Base-by-base conservation (phyloP, 2,797 vertebrate genomes). In the Moxostoma hubbsi region DNA sequence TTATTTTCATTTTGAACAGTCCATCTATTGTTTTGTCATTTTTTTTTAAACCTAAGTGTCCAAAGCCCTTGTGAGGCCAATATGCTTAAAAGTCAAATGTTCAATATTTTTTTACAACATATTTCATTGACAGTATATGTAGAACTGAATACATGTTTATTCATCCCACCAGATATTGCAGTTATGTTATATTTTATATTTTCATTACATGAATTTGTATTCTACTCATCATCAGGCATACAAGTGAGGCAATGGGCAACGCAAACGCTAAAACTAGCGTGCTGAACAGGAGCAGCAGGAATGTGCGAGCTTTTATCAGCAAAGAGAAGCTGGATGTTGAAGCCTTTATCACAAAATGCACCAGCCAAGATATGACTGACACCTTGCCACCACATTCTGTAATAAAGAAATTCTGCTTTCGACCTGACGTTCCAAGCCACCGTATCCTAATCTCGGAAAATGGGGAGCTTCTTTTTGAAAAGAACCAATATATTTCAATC, bases 211-310 rank as follows among this genome's bases (percentile, higher is more conserved):
- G 53, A 54, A 43, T 51, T 15, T 67, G 54, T 43, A 10, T 64
- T 65, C 16, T n/a, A 10, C 62, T 55, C 5, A 61, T 71, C 57
- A 15, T 43, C 7, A 77, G 75, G 47, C 47, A 43, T 59, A 15
- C 9, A 36, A 9, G 10, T 11, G 50, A 50, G n/a, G 47, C 5
- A 36, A 92, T 92, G 90, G 91, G 91, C 49, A 91, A 90, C 7
- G 5, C 12, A 43, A 82, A 11, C 68, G 7, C 12, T 0, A 15
- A 86, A 0, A 84, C 18, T 9, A 88, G 86, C n/a, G n/a, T 92
- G 74, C 86, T 63, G 73, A 92, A 91, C 89, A 45, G 82, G 77
- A 92, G 92, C 88, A 85, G 77, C 5, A 87, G 86, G 55, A 91
- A 88, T 57, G 2, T 92, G 5, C 84, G 89, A 0, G 85, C 87